Evolutionary conservation across 2,113 vertebrate genomes (phyloP), one percentile per base, ranked within the genome.

Genomic region (Chaenocephalus aceratus): DNA sequence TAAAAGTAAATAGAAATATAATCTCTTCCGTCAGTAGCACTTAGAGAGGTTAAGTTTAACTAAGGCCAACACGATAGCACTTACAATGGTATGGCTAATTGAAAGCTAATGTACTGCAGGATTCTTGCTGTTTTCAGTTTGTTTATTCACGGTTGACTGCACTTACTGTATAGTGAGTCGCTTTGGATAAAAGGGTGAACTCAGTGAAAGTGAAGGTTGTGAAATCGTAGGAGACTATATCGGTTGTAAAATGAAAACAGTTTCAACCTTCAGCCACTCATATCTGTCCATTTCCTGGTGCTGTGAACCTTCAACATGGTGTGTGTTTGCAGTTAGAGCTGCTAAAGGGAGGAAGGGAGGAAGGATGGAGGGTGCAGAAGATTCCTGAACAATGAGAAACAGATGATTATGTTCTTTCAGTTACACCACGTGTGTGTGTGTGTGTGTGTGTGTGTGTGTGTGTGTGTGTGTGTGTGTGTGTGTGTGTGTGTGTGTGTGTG

Each of bases 331-430:
- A 68, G 67, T 72, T 14, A 56, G 49, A 70, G 48, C 46, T 68
- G 5, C 15, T 41, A 49, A 49, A 57, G 49, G 41, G 67, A 36
- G 53, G 49, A 53, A 14, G 60, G 26, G 48, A 18, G 45, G 46
- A 46, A 2, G 48, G n/a, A 45, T 56, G 6, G 51, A n/a, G 52
- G 85, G 58, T 2, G 53, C 1, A 49, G 48, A 87, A 89, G 86
- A 91, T 92, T 92, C 90, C 90, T 88, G 71, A 75, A 79, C 87
- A 91, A 93, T 86, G 76, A 91, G 80, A 91, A 93, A 72, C 92
- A 92, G 92, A 93, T 92, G 89, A 91, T 46, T 11, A 36, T 75
- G 77, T 82, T 89, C 74, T 58, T 77, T 51, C 14, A 23, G 48
- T 63, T 48, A 61, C 71, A 48, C 49, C 14, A 65, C 72, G 51